Conservation (phyloP, 2,888 invertebrate genomes). For the Orthosia incerta region DNA sequence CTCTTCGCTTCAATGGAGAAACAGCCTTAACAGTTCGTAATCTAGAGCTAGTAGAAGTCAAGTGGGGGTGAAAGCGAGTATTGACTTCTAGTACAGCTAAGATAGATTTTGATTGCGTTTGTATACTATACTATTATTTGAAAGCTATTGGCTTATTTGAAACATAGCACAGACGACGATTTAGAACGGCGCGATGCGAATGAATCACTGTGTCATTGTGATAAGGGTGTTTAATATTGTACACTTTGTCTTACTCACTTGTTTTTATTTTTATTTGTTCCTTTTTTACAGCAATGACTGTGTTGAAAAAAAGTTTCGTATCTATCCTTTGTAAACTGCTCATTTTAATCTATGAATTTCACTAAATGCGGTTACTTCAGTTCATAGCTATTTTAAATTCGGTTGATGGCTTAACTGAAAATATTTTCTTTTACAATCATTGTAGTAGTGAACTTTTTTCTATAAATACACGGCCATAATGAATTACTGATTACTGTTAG, state of each 20-base stretch:
- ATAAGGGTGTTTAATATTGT: slow-evolving; percentile 36
- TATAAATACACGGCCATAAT: too few relatives aligned
- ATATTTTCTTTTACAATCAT: neutral
- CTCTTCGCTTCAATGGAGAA: neutral
- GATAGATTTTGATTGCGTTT: slow-evolving; percentile 10
- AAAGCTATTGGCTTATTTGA: neutral
- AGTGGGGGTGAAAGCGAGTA: slow-evolving; percentile 28
- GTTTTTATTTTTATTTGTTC: slow-evolving; percentile 5
- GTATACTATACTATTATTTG: slow-evolving; percentile 2
- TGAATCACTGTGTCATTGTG: slow-evolving; percentile 33
- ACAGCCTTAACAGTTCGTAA: slow-evolving; percentile 20
- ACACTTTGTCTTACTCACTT: slow-evolving; percentile 25
- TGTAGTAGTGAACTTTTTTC: too few relatives aligned
- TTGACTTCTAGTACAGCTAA: slow-evolving; percentile 29
- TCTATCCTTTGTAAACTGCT: neutral
- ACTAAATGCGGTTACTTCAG: too few relatives aligned
- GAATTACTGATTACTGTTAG: too few relatives aligned
- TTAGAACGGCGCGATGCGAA: neutral
- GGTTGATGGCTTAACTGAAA: neutral
- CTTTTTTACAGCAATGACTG: neutral
- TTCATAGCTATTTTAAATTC: too few relatives aligned
- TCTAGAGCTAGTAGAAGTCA: slow-evolving; percentile 40
- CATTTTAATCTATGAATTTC: neutral
- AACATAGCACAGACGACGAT: neutral
- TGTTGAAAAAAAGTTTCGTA: neutral